phyloP scores from a whole-genome alignment of 2,113 vertebrate genomes.

The Pachycephala philippinensis region DNA sequence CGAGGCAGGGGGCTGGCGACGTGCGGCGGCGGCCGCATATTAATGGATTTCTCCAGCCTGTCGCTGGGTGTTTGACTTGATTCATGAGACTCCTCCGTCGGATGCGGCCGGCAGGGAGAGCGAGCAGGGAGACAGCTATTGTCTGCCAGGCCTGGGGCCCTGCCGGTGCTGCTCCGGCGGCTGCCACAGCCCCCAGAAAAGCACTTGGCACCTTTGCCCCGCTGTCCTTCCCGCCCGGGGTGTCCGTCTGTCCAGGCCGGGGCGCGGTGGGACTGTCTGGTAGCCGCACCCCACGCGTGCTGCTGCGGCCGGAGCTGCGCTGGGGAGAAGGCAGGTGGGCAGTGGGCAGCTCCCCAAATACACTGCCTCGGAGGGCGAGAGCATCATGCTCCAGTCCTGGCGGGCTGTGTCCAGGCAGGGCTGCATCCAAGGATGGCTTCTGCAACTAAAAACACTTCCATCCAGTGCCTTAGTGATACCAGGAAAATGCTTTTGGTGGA shows the following conservation, averaged over 20 bases:
- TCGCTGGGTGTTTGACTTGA: slow-evolving; percentile 16
- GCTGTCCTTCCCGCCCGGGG: neutral
- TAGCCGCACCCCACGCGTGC: fast-evolving
- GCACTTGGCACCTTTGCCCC: neutral
- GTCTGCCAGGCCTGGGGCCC: neutral
- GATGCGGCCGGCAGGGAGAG: neutral
- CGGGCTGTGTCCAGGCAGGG: neutral
- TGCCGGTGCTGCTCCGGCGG: neutral
- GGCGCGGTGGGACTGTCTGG: neutral
- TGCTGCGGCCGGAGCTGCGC: neutral
- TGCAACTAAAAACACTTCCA: neutral
- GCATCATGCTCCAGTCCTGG: neutral
- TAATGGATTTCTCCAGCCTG: slow-evolving; percentile 28
- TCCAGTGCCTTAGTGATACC: neutral
- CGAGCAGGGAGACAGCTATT: neutral
- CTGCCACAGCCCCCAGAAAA: neutral
- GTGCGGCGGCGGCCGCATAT: neutral
- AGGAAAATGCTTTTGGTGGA: neutral
- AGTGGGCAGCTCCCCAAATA: neutral
- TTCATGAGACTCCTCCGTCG: slow-evolving; percentile 15
- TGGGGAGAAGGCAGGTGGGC: neutral
- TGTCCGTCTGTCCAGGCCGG: neutral
- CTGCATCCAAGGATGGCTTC: neutral
- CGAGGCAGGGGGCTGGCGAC: neutral
- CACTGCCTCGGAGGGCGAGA: neutral